phyloP scores from a whole-genome alignment of 2,888 invertebrate species.

The Lysandra bellargus region DNA sequence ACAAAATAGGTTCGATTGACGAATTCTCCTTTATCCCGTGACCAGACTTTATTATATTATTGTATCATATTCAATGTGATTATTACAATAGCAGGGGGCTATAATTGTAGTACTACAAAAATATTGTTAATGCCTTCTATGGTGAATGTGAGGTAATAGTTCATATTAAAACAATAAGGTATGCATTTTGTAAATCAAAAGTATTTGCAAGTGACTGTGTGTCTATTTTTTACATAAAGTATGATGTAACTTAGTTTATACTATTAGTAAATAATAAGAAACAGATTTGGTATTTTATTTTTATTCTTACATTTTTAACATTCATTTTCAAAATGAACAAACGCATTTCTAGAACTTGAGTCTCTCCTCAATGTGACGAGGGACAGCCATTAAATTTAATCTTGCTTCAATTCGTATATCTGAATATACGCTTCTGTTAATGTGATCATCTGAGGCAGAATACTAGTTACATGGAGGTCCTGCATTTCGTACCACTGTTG shows the following conservation, averaged over 20 bases:
- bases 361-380: slow-evolving; percentile 11
- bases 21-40: too few relatives aligned
- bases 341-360: background rate
- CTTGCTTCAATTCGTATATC: slow-evolving; percentile 83
- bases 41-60: background rate
- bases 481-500: slow-evolving; percentile 96
- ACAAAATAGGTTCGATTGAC: too few relatives aligned
- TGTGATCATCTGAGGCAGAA: slow-evolving; percentile 99
- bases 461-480: slow-evolving; percentile 98
- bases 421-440: slow-evolving; percentile 99
- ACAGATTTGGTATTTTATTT: background rate
- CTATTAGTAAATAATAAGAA: slow-evolving; percentile 10
- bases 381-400: slow-evolving; percentile 50
- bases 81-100: background rate
- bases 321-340: slow-evolving; percentile 1
- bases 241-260: background rate
- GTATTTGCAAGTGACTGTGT: background rate
- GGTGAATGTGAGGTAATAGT: background rate
- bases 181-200: slow-evolving; percentile 14
- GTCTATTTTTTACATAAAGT: slow-evolving; percentile 6
- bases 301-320: background rate
- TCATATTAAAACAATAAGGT: background rate
- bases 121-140: background rate
- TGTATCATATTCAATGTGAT: background rate
- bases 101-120: background rate